Conservation (phyloP, 2,113 vertebrate genomes). For the Pica pica region DNA sequence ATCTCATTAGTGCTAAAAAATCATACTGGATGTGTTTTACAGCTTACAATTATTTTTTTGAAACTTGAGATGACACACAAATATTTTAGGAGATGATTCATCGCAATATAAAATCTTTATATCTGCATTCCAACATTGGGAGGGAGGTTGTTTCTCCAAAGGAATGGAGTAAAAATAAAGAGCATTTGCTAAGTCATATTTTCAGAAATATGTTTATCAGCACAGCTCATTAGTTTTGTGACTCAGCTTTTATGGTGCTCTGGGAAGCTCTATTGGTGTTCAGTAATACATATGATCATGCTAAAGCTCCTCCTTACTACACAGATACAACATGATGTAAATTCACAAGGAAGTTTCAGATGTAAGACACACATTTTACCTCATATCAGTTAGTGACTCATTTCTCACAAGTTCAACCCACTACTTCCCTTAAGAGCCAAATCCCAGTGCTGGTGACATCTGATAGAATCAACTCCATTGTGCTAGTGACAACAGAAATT, state of each 20-base stretch:
- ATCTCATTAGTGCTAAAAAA: not conserved
- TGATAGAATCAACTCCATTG: not conserved
- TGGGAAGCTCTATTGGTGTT: not conserved
- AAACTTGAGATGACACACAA: not conserved
- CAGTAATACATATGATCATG: not conserved
- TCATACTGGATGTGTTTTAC: not conserved
- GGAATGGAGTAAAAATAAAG: not conserved
- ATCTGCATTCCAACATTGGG: not conserved
- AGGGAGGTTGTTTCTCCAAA: not conserved
- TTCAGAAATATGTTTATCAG: slow-evolving; percentile 10
- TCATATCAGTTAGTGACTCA: not conserved
- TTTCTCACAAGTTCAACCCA: not conserved
- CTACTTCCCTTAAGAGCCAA: not conserved
- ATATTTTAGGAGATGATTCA: slow-evolving; percentile 6
- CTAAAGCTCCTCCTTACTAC: not conserved
- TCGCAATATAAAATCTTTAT: not conserved
- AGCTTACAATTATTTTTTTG: not conserved
- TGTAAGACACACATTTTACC: not conserved
- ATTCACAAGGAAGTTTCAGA: not conserved
- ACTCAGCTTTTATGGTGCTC: not conserved
- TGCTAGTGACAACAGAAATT: not conserved
- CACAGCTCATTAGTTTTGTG: slow-evolving; percentile 2
- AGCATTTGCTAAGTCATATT: not conserved
- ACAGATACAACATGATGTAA: not conserved
- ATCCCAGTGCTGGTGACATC: not conserved